These are phyloP conservation scores for Bombus difficillimus DNA, from an alignment of 1,140 invertebrate genomes.

Conservation along the genomic window DNA sequence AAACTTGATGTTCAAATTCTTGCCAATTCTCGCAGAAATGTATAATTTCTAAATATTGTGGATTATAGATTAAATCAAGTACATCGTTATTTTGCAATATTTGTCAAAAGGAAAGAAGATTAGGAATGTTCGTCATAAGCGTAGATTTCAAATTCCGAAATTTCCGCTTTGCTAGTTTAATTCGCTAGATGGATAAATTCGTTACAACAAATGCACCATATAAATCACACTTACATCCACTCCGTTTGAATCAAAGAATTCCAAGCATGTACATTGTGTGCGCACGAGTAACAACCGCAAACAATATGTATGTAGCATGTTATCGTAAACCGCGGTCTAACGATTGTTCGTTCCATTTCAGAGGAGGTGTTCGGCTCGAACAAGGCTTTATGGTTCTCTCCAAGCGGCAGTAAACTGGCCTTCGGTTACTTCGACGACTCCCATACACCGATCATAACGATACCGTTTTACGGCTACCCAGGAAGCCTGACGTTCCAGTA, in stretches of 20 bases:
- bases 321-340: conserved; percentile 3
- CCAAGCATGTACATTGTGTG: not conserved
- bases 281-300: not conserved
- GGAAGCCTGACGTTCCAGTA: conserved; percentile 85
- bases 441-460: conserved; percentile 85
- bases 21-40: too few relatives aligned
- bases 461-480: conserved; percentile 85
- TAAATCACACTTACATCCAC: not conserved
- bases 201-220: not conserved
- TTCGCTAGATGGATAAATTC: not conserved
- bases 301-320: not conserved
- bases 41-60: too few relatives aligned
- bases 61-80: too few relatives aligned
- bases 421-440: conserved; percentile 93
- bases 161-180: not conserved
- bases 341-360: conserved; percentile 80
- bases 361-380: conserved; percentile 95
- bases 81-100: too few relatives aligned
- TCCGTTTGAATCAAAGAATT: not conserved
- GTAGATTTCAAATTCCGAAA: too few relatives aligned
- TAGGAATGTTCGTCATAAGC: too few relatives aligned
- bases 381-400: conserved; percentile 95
- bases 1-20: not conserved
- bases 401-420: conserved; percentile 89
- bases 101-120: too few relatives aligned